These are phyloP conservation scores for Pseudanteris insignis DNA, from an alignment of 2,888 invertebrate genomes.

Conservation along the genomic window DNA sequence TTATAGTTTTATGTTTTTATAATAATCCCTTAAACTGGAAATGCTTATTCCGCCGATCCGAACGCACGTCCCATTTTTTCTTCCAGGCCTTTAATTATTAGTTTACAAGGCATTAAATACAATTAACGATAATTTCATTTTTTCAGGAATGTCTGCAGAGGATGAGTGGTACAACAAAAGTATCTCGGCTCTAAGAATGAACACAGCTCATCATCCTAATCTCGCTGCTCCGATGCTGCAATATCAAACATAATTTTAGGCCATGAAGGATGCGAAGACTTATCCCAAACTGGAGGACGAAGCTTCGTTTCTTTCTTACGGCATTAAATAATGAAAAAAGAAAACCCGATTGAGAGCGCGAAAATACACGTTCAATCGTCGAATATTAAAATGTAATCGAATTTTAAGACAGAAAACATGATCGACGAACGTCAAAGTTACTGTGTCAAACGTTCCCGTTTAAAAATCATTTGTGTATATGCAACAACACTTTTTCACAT, in stretches of 20 bases:
- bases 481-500: neutral
- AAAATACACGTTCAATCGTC: constrained; percentile 22
- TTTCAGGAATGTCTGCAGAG: constrained; percentile 87
- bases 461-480: constrained; percentile 12
- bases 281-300: constrained; percentile 35
- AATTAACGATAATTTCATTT: neutral
- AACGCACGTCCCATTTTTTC: no score
- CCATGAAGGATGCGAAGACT: constrained; percentile 45
- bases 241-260: constrained; percentile 90
- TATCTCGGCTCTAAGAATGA: constrained; percentile 95
- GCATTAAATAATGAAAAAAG: constrained; percentile 37
- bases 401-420: constrained; percentile 12
- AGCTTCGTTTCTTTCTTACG: constrained; percentile 47
- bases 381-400: constrained; percentile 20
- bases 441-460: constrained; percentile 8
- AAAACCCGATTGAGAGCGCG: constrained; percentile 5
- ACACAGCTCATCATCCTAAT: constrained; percentile 94
- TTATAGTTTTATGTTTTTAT: no score
- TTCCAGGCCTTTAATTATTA: no score
- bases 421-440: constrained; percentile 2
- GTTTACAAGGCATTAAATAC: no score
- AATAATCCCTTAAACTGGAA: no score
- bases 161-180: constrained; percentile 99
- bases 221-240: constrained; percentile 96
- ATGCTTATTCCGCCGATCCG: no score